Evolutionary conservation across 2,113 vertebrate species (phyloP).

Genomic region (Halcyon malimbica): DNA sequence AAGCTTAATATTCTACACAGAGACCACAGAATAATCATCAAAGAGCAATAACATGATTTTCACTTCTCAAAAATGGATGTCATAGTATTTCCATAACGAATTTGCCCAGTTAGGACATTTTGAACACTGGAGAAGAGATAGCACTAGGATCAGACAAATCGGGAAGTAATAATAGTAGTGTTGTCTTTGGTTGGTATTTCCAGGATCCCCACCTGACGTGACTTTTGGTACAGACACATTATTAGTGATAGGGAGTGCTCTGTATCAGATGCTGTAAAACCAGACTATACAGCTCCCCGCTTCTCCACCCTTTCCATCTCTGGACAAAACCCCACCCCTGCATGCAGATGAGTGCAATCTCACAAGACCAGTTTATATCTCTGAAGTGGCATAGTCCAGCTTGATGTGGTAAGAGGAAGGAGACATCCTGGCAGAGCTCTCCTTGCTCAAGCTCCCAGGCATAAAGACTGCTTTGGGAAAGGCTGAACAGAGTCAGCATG

Average conservation of each 20-base stretch:
- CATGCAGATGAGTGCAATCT: rapidly evolving
- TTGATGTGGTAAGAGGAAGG: not conserved
- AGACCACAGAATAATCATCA: not conserved
- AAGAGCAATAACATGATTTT: not conserved
- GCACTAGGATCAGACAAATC: not conserved
- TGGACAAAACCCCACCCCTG: not conserved
- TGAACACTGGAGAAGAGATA: not conserved
- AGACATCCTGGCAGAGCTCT: not conserved
- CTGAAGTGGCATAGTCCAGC: not conserved
- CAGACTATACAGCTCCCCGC: not conserved
- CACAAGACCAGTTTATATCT: not conserved
- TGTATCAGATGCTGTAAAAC: not conserved
- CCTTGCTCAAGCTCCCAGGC: not conserved
- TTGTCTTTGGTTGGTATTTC: not conserved
- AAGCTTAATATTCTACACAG: not conserved
- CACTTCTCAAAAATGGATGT: not conserved
- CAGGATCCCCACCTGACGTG: rapidly evolving
- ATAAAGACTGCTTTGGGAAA: not conserved
- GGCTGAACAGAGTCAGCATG: not conserved
- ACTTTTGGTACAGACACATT: not conserved
- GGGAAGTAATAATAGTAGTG: not conserved
- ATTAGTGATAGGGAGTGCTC: not conserved
- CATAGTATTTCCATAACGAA: not conserved
- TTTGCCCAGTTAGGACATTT: not conserved
- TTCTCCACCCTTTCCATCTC: not conserved